A percentile compares a stretch with the other conserved stretches of the same genome.
Conservation (phyloP, 2,797 vertebrate species). For the Melanogrammus aeglefinus region DNA sequence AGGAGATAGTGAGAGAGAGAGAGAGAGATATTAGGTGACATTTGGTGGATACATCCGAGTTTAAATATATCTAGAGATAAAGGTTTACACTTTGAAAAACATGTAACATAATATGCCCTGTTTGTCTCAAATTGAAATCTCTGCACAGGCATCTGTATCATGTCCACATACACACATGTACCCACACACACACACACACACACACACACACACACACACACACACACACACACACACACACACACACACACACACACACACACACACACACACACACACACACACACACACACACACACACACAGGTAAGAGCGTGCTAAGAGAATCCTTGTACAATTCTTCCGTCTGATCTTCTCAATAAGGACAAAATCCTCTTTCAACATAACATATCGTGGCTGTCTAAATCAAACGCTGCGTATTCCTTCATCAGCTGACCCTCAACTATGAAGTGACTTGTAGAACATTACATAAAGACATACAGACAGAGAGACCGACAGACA, state of each 20-base stretch:
- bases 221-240: background rate
- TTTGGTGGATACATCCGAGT: too few relatives aligned
- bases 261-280: slow-evolving; percentile 12
- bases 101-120: background rate
- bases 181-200: slow-evolving; percentile 9
- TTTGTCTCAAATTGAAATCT: background rate
- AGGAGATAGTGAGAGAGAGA: slow-evolving; percentile 2
- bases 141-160: too few relatives aligned
- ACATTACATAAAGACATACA: too few relatives aligned
- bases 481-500: too few relatives aligned
- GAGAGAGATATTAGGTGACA: background rate
- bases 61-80: too few relatives aligned
- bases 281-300: slow-evolving; percentile 4
- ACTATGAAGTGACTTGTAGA: too few relatives aligned
- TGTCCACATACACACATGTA: background rate
- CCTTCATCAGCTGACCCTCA: too few relatives aligned
- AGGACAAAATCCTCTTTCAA: too few relatives aligned
- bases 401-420: too few relatives aligned
- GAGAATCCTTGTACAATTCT: background rate
- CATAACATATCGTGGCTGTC: too few relatives aligned
- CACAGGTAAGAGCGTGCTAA: background rate
- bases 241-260: slow-evolving; percentile 9
- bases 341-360: too few relatives aligned
- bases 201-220: slow-evolving; percentile 6
- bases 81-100: background rate